Evolutionary conservation across 2,888 invertebrate species (phyloP), one percentile per base, ranked within the genome.

Genomic region (Acleris cristana): DNA sequence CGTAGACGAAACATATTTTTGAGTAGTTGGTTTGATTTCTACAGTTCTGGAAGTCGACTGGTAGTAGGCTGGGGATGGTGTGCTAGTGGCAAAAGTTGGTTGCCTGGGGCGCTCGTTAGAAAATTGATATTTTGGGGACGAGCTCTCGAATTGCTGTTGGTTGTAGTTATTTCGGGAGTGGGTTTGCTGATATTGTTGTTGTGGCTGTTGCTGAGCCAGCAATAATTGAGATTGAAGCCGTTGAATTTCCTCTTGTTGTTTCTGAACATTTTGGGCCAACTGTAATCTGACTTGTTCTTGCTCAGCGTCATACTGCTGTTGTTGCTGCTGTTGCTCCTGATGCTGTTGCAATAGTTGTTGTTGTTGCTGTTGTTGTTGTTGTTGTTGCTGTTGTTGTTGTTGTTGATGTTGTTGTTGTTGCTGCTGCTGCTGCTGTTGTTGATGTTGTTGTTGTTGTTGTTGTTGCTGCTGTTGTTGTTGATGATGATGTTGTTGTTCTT

Each of bases 181-280:
- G 34, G 77, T 72, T 45, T 76, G 73, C 65, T 83, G 76, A 40
- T 79, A 74, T 34, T 79, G 80, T 56, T 81, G 78, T 64, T 82
- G 83, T 64, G 80, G 82, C 30, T 87, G 87, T 69, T 92, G 87
- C 75, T 92, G 90, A 44, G 89, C 85, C 57, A 80, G 79, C 16
- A 85, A 74, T 64, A 92, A 71, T 75, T 93, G 92, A 40, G 83
- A 74, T 80, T 93, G 91, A n/a, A 93, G 81, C 19, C 89, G 81
- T 78, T 93, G 89, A 67, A 92, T 92, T 84, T 93, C 93, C 80
- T 93, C 93, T 78, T 93, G 92, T 78, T 93, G 92, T 65, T 93
- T 93, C 77, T 91, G 86, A 6, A 92, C 93, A 72, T 93, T 93
- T 76, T 88, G 88, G 6, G 88, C 91, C 69, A 91, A 77, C 72